phyloP scores from a whole-genome alignment of 1,140 invertebrate species.

The Pollicipes pollicipes region DNA sequence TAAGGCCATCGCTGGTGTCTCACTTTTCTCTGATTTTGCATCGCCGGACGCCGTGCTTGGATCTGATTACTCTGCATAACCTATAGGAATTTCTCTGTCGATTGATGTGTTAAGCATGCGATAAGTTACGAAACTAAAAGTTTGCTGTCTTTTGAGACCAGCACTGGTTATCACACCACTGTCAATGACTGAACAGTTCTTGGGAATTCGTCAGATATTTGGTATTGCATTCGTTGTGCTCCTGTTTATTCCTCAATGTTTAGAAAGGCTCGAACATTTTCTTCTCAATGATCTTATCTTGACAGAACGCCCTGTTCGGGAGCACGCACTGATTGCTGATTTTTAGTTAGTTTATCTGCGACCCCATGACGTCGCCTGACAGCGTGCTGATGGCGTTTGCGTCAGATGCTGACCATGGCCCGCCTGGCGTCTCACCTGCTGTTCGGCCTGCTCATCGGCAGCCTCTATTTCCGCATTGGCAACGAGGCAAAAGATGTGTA shows the following conservation, averaged over 20 bases:
- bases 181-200: too few species aligned
- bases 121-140: not conserved
- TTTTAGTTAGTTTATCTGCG: too few species aligned
- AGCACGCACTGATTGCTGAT: too few species aligned
- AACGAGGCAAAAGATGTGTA: slow-evolving; percentile 78
- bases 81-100: not conserved
- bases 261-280: too few species aligned
- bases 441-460: slow-evolving; percentile 73
- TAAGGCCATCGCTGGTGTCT: slow-evolving; percentile 24
- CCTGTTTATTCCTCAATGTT: too few species aligned
- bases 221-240: too few species aligned
- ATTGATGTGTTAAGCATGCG: not conserved
- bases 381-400: not conserved
- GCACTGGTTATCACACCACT: too few species aligned
- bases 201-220: too few species aligned
- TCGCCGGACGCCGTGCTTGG: not conserved
- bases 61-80: not conserved
- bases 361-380: too few species aligned
- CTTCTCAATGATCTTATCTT: too few species aligned
- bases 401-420: slow-evolving; percentile 37
- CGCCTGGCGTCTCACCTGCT: slow-evolving; percentile 69
- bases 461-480: slow-evolving; percentile 81
- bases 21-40: slow-evolving; percentile 3
- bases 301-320: too few species aligned
- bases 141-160: too few species aligned